Conservation (phyloP, 2,797 vertebrate genomes). For the Octomys mimax region DNA sequence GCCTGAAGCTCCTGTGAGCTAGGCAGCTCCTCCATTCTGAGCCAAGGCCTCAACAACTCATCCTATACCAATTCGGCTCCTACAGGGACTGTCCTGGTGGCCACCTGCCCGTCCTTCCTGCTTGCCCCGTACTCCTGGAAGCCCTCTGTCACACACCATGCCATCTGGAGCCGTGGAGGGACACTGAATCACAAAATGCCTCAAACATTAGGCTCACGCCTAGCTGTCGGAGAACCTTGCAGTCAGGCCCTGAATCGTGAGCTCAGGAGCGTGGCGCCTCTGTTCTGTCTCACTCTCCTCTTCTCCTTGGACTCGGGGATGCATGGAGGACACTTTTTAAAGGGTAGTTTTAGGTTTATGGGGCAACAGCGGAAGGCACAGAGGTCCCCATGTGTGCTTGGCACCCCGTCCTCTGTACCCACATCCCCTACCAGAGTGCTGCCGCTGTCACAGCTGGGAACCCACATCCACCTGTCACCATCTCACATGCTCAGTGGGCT, state of each 20-base stretch:
- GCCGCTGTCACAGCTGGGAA: no score
- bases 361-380: background rate
- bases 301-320: no score
- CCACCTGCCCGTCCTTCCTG: background rate
- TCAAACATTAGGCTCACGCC: background rate
- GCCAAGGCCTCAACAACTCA: background rate
- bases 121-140: background rate
- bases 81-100: background rate
- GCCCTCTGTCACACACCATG: background rate
- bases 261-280: accelerated
- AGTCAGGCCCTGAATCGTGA: background rate
- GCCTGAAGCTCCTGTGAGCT: background rate
- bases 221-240: background rate
- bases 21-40: background rate
- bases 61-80: background rate
- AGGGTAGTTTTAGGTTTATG: background rate
- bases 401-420: background rate
- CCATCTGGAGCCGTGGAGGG: background rate
- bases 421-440: background rate
- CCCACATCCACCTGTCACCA: background rate
- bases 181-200: background rate
- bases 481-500: background rate
- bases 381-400: background rate
- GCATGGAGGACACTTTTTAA: background rate
- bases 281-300: background rate